A percentile compares a stretch with the other conserved stretches of the same genome.
These are phyloP conservation scores for Drosophila pectinifera DNA, from an alignment of 1,140 invertebrate species.

Conservation along the genomic window DNA sequence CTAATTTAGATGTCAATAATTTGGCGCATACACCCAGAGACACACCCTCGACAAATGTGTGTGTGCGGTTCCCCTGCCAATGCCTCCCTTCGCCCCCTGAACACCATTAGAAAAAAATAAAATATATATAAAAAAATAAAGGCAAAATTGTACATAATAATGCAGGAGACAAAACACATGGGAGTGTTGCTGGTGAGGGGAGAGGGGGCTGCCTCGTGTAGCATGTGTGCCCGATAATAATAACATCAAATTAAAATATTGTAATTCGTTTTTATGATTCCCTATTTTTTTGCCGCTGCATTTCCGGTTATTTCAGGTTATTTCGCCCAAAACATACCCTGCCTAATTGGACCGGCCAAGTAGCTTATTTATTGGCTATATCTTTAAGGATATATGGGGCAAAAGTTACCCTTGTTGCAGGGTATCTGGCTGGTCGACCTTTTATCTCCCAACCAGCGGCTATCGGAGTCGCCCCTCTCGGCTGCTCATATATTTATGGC, in stretches of 20 bases:
- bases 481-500: conserved; percentile 52
- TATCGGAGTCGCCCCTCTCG: conserved; percentile 5
- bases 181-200: too few species aligned
- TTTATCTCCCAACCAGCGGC: neutral
- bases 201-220: neutral
- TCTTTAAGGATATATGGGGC: too few species aligned
- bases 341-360: neutral
- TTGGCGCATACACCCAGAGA: conserved; percentile 51
- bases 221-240: conserved; percentile 52
- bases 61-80: conserved; percentile 9
- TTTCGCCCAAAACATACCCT: neutral
- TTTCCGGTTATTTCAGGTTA: neutral
- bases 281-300: neutral
- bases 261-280: conserved; percentile 53
- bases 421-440: conserved; percentile 6
- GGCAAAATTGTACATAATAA: conserved; percentile 17
- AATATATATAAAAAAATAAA: conserved; percentile 17
- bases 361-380: neutral
- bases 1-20: conserved; percentile 82
- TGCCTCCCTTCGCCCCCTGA: neutral
- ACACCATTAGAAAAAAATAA: conserved; percentile 49
- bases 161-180: neutral
- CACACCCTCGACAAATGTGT: conserved; percentile 10
- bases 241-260: conserved; percentile 66
- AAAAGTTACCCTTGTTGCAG: neutral